Evolutionary conservation across 2,113 vertebrate species (phyloP).

Genomic region (Mustelus asterias): DNA sequence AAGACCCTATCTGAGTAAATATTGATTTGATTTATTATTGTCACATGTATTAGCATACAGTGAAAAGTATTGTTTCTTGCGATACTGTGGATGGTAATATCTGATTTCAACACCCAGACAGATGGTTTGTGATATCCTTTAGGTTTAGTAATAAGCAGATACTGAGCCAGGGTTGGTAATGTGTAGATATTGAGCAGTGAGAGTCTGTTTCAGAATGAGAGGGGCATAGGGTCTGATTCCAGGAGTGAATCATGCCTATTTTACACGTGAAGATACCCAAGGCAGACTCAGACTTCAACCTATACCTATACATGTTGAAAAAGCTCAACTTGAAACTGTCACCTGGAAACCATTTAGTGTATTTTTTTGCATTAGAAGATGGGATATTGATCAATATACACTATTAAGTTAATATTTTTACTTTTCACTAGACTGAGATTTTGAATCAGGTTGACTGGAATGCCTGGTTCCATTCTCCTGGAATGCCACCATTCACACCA

Average conservation of each 20-base stretch:
- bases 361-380: conserved; percentile 40
- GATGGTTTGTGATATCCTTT: background rate
- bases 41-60: too few species aligned
- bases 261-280: background rate
- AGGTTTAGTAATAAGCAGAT: background rate
- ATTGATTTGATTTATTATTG: background rate
- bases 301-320: background rate
- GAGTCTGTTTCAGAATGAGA: background rate
- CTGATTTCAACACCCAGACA: too few species aligned
- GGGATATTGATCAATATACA: background rate
- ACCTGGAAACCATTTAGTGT: background rate
- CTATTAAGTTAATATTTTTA: background rate
- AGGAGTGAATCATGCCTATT: background rate
- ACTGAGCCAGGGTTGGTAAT: background rate
- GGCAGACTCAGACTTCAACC: background rate
- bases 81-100: background rate
- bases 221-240: background rate
- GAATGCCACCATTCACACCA: conserved; percentile 82
- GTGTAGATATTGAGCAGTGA: background rate
- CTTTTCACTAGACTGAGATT: conserved; percentile 67
- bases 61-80: too few species aligned
- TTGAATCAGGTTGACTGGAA: conserved; percentile 92
- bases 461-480: conserved; percentile 82
- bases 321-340: background rate
- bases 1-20: background rate